Base-by-base conservation (phyloP, 2,888 invertebrate species). In the Adela reaumurella region DNA sequence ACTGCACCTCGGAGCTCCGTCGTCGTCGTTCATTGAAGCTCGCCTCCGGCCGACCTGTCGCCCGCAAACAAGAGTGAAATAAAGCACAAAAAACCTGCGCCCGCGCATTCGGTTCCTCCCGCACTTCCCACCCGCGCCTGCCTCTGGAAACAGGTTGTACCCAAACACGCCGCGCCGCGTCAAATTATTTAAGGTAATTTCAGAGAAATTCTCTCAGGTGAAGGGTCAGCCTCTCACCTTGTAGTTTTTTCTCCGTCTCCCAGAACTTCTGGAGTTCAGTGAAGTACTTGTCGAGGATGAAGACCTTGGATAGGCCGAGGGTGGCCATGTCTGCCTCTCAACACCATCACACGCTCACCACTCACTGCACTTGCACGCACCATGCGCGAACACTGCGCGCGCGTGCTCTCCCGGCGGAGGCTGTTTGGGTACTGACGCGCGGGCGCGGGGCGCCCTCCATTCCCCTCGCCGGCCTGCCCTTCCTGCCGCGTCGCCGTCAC, bases 271-370 rank as follows among this genome's bases (percentile, higher is more conserved):
- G 94, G 76, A 96, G 84, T 81, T 95, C 95, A 59, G 93, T 94
- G 81, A 95, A 95, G 81, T 95, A 95, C 79, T 95, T 95, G 88
- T 95, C 95, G 85, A 95, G 87, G 74, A 95, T 95, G 86, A 94
- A 95, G 78, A 94, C 94, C 84, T 95, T 95, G 71, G 94, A 94
- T 65, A 94, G 89, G 83, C 94, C 94, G 82, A 94, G 86, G 78
- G 94, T 94, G 85, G 94, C 94, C 94, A 94, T 94, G 80, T 69
- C 76, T 71, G 67, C 66, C 70, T 69, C 71, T 69, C 65, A 62
- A 63, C 76, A 72, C 71, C 72, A 35, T 35, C 35, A 35, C 35
- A 24, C 24, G 8, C n/a, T n/a, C n/a, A n/a, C n/a, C 43, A 47
- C 54, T 53, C 46, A 49, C 45, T 49, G 49, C 16, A 19, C 24